A percentile compares a stretch with the other conserved stretches of the same genome.
Evolutionary conservation across 2,113 vertebrate species (phyloP).

Genomic region (Amia ocellicauda): DNA sequence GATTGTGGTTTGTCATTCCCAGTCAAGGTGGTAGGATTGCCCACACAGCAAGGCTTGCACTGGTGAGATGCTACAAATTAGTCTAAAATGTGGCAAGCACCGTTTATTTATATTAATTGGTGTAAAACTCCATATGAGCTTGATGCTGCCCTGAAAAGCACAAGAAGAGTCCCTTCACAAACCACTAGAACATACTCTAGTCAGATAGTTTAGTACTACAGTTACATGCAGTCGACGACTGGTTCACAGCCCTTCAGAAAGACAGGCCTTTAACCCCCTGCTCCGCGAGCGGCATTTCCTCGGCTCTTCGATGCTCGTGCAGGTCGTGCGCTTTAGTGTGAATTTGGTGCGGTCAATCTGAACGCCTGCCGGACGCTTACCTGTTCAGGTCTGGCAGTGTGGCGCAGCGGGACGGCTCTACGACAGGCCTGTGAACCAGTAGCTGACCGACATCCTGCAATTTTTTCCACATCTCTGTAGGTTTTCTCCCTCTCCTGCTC

Average conservation of each 20-base stretch:
- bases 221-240: conserved; percentile 62
- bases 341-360: no score
- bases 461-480: no score
- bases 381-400: not conserved
- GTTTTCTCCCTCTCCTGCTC: conserved; percentile 65
- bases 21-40: no score
- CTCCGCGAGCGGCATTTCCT: not conserved
- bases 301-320: no score
- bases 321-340: no score
- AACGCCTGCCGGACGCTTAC: not conserved
- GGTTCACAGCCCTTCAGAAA: conserved; percentile 68
- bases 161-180: conserved; percentile 17
- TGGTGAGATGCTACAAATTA: no score
- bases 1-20: no score
- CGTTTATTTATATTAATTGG: no score
- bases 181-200: conserved; percentile 10
- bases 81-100: no score
- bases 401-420: not conserved
- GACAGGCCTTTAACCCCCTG: not conserved
- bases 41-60: no score
- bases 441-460: conserved; percentile 57
- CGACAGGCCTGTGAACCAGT: conserved; percentile 59
- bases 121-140: no score
- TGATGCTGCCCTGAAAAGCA: conserved; percentile 34
- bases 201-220: conserved; percentile 22